These are phyloP conservation scores for Drosophila atroscutellata DNA, from an alignment of 2,888 invertebrate species.

Conservation along the genomic window DNA sequence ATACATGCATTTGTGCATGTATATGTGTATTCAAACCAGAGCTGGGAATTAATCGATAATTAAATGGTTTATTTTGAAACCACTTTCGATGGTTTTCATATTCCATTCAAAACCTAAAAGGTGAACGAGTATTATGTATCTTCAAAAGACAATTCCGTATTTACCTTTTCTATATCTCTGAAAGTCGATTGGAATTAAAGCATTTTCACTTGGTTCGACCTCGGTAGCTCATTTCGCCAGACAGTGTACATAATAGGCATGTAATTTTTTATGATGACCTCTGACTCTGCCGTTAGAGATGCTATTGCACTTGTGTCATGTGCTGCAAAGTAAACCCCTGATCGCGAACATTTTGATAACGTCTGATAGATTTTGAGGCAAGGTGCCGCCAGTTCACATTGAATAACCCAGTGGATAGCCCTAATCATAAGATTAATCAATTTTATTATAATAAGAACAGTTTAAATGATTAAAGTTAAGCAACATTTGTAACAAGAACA, in stretches of 20 bases:
- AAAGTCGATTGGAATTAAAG: neutral
- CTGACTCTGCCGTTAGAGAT: neutral
- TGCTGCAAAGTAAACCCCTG: conserved; percentile 42
- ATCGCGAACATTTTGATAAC: conserved; percentile 59
- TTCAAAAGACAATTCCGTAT: conserved; percentile 20
- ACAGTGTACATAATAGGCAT: conserved; percentile 24
- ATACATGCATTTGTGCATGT: conserved; percentile 9
- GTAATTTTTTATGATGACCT: conserved; percentile 10
- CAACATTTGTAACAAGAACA: conserved; percentile 30
- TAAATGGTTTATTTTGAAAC: conserved; percentile 12
- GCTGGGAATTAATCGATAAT: conserved; percentile 26
- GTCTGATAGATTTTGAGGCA: conserved; percentile 72
- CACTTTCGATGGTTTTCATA: conserved; percentile 14
- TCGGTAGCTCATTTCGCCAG: conserved; percentile 8
- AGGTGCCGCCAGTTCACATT: conserved; percentile 65
- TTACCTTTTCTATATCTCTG: neutral
- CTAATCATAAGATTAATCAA: conserved; percentile 24
- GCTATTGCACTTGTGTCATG: conserved; percentile 39
- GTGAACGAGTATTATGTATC: conserved; percentile 13
- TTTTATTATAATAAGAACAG: conserved; percentile 41
- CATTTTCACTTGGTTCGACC: conserved; percentile 14
- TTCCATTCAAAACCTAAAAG: neutral
- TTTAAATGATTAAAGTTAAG: conserved; percentile 10
- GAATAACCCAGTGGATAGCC: conserved; percentile 52
- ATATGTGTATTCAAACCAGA: conserved; percentile 10